Base-by-base conservation (phyloP, 2,113 vertebrate genomes). In the Rhea pennata region DNA sequence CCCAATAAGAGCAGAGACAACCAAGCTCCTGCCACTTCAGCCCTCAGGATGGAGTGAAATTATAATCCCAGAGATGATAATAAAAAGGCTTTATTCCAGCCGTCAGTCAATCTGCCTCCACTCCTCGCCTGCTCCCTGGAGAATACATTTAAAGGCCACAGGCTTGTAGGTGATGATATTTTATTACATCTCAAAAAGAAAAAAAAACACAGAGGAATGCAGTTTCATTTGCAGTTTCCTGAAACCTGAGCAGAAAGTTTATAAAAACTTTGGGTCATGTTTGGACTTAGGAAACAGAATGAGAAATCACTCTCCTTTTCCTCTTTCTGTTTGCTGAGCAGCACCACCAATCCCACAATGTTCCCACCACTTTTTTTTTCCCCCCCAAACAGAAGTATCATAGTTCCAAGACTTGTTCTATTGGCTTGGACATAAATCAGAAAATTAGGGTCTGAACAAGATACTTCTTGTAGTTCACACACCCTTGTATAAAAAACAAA, bases 221-320 rank as follows among this genome's bases (percentile, higher is more conserved):
- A 87, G 79, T 95, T 97, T 95, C 97, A 97, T 95, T 95, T 93
- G 93, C 96, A 94, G 94, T 73, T 97, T 97, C 97, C 97, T 97
- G 96, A 97, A 97, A 97, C 95, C 90, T 51, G 94, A 97, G 96
- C 91, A 92, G 94, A 95, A 94, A 94, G 96, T 96, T 97, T 97
- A 97, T 94, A 86, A 94, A 95, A 96, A 90, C 94, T 92, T 72
- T 76, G 85, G 85, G 97, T 78, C 84, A 44, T 97, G 95, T 96
- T 97, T 97, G 93, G 93, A 95, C 93, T 93, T 83, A 90, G 93
- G 96, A 92, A 96, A 75, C 93, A 95, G 91, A 92, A 88, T 88
- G 78, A 96, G 96, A 86, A 96, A 95, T 88, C 20, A 0, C 73
- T 88, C 94, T 92, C 72, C 79, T 95, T 93, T 96, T 92, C 94